Evolutionary conservation across 37 sponge, comb jelly and placozoan species (phyloP).

Genomic region (Haliclona indistincta): DNA sequence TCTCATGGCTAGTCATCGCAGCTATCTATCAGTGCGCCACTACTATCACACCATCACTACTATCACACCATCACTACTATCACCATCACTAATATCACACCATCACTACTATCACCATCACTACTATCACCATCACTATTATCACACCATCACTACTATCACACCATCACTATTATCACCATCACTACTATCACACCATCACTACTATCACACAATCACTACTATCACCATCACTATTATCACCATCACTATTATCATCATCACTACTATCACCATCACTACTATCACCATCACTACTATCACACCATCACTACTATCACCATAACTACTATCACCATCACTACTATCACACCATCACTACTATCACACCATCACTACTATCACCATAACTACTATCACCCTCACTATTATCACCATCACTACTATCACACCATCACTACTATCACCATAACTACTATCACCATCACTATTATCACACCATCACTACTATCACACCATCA

Average conservation of each 20-base stretch:
- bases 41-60: background rate
- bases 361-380: background rate
- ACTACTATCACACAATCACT: background rate
- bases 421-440: background rate
- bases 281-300: background rate
- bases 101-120: background rate
- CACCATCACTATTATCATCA: slow-evolving; percentile 11
- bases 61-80: background rate
- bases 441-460: background rate
- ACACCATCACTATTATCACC: too few relatives aligned
- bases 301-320: background rate
- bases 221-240: background rate
- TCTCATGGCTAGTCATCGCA: slow-evolving; percentile 51
- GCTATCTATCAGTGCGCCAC: slow-evolving; percentile 34
- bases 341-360: slow-evolving; percentile 14
- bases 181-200: slow-evolving; percentile 24
- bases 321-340: too few relatives aligned
- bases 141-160: background rate
- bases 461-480: background rate
- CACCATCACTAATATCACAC: background rate
- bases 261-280: too few relatives aligned
- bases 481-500: background rate
- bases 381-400: background rate
- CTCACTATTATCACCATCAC: too few relatives aligned
- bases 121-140: background rate